phyloP scores from a whole-genome alignment of 2,888 invertebrate genomes.

The Blastobasis lacticolella region DNA sequence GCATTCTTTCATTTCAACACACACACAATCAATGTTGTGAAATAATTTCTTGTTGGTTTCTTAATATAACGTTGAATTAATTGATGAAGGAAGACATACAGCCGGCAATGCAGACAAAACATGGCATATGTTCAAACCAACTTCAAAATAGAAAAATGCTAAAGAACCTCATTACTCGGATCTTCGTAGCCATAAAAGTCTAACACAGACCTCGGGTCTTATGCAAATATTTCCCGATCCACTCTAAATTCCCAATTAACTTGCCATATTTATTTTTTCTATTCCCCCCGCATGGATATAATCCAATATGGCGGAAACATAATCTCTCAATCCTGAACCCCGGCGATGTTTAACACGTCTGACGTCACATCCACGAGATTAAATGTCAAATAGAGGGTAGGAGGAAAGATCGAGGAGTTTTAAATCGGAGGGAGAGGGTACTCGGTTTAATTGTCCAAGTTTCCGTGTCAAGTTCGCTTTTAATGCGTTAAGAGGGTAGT shows the following conservation, averaged over 20 bases:
- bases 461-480: slow-evolving; percentile 35
- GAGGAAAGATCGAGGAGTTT: slow-evolving; percentile 41
- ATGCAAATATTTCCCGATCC: not conserved
- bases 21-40: too few species aligned
- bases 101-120: too few species aligned
- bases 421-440: slow-evolving; percentile 37
- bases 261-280: slow-evolving; percentile 1
- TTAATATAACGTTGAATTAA: too few species aligned
- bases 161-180: not conserved
- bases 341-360: slow-evolving; percentile 27
- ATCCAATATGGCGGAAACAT: slow-evolving; percentile 39
- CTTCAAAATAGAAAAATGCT: not conserved
- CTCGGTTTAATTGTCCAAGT: slow-evolving; percentile 27
- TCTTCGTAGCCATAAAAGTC: not conserved
- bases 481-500: slow-evolving; percentile 26
- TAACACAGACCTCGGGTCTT: not conserved
- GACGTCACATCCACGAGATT: slow-evolving; percentile 54
- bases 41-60: too few species aligned
- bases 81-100: too few species aligned
- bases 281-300: slow-evolving; percentile 15
- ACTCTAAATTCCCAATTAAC: not conserved
- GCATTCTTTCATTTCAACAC: too few species aligned
- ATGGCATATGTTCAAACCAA: not conserved
- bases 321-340: slow-evolving; percentile 25
- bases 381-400: slow-evolving; percentile 40